Conservation (phyloP, 1,140 invertebrate species). For the Tribolium madens region DNA sequence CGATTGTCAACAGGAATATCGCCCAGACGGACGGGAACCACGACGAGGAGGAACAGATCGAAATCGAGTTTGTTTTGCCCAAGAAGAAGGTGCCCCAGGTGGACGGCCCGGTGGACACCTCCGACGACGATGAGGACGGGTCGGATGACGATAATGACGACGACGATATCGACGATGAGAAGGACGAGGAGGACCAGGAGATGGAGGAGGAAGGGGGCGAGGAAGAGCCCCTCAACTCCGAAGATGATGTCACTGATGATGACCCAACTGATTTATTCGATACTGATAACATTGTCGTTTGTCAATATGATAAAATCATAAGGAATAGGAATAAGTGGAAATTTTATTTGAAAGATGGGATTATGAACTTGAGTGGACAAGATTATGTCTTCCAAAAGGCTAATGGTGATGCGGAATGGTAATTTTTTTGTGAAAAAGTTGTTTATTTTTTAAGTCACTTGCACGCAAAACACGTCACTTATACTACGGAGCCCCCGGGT, state of each 20-base stretch:
- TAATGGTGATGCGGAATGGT: slow-evolving; percentile 99
- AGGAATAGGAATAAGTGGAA: slow-evolving; percentile 99
- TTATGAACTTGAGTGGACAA: slow-evolving; percentile 98
- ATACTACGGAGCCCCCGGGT: background rate
- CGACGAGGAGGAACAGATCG: slow-evolving; percentile 40
- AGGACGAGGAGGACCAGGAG: slow-evolving; percentile 83
- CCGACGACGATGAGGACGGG: slow-evolving; percentile 79
- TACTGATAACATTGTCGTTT: slow-evolving; percentile 98
- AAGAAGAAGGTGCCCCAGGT: slow-evolving; percentile 48
- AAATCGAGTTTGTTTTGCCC: slow-evolving; percentile 53
- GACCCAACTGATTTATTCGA: slow-evolving; percentile 96
- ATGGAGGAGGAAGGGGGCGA: slow-evolving; percentile 82
- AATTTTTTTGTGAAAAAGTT: slow-evolving; percentile 58
- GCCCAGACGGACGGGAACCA: slow-evolving; percentile 62
- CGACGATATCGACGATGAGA: slow-evolving; percentile 77
- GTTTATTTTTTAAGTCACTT: background rate
- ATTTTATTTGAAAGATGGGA: slow-evolving; percentile 99
- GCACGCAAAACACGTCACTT: background rate
- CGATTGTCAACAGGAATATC: slow-evolving; percentile 59
- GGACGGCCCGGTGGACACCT: slow-evolving; percentile 82
- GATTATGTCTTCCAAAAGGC: slow-evolving; percentile 99
- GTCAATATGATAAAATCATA: slow-evolving; percentile 99
- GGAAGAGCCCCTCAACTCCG: slow-evolving; percentile 95
- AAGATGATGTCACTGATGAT: slow-evolving; percentile 97
- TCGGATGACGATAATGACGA: slow-evolving; percentile 77